phyloP scores from a whole-genome alignment of 2,797 vertebrate genomes.

The Ambastaia sidthimunki region DNA sequence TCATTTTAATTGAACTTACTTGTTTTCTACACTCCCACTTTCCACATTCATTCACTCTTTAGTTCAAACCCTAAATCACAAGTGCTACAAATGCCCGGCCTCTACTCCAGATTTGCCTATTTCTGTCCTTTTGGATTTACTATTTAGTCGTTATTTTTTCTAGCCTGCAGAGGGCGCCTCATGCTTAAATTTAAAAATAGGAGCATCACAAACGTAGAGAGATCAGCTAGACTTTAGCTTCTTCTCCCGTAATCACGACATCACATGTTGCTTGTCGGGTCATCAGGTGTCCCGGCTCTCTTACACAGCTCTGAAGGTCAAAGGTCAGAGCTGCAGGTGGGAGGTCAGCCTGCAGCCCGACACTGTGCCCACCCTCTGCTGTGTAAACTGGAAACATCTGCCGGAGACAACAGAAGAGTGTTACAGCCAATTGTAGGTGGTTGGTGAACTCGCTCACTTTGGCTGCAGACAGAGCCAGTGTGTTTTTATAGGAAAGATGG shows the following conservation, averaged over 20 bases:
- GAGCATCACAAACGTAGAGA: not conserved
- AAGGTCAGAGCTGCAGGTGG: conserved; percentile 56
- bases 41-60: not conserved
- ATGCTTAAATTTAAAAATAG: conserved; percentile 30
- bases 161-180: conserved; percentile 59
- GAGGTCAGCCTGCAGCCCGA: conserved; percentile 52
- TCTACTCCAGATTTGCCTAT: not conserved
- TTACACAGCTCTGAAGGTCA: conserved; percentile 41
- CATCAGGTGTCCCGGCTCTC: conserved; percentile 60
- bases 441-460: conserved; percentile 14
- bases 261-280: conserved; percentile 35
- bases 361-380: conserved; percentile 47
- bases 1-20: not conserved
- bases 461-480: conserved; percentile 21
- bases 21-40: not conserved
- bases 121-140: not conserved
- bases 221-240: conserved; percentile 16
- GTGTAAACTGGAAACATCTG: conserved; percentile 61
- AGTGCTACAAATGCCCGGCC: not conserved
- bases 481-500: conserved; percentile 25
- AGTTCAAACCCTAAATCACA: not conserved
- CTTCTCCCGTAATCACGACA: too few species aligned
- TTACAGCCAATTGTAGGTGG: conserved; percentile 21
- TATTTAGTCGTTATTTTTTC: not conserved
- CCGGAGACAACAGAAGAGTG: conserved; percentile 31